Evolutionary conservation across 2,797 vertebrate species (phyloP).

Genomic region (Lithobates sylvaticus): DNA sequence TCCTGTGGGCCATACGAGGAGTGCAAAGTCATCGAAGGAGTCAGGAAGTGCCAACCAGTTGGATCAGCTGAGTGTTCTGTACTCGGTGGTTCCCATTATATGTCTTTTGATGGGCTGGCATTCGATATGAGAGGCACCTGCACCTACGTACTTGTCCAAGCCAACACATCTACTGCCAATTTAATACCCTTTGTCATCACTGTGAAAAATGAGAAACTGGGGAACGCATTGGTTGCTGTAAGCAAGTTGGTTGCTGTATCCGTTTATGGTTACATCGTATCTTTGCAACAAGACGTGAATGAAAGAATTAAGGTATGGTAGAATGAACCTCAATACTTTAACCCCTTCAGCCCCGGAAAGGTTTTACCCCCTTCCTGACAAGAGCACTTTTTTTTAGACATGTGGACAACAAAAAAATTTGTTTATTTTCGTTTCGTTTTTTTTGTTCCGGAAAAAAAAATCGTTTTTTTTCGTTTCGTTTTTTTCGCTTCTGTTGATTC

Average conservation of each 20-base stretch:
- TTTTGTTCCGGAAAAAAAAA: too few species aligned
- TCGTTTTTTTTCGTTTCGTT: too few species aligned
- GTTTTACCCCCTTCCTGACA: too few species aligned
- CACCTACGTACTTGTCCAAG: conserved; percentile 73
- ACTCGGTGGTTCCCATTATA: conserved; percentile 77
- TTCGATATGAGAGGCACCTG: conserved; percentile 79
- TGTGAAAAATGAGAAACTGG: conserved; percentile 64
- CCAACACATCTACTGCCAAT: conserved; percentile 46
- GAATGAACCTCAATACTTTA: too few species aligned
- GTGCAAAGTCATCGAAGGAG: conserved; percentile 73
- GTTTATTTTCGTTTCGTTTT: too few species aligned
- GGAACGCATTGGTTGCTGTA: conserved; percentile 62
- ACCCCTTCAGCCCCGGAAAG: too few species aligned
- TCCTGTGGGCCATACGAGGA: conserved; percentile 69
- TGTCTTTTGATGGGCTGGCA: conserved; percentile 70
- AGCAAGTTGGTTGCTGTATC: conserved; percentile 73
- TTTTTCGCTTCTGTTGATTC: too few species aligned
- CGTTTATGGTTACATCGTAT: conserved; percentile 70
- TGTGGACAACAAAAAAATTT: too few species aligned
- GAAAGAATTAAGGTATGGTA: conserved; percentile 62
- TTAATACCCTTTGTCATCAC: conserved; percentile 53
- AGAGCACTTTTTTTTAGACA: too few species aligned
- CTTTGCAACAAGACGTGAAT: conserved; percentile 66
- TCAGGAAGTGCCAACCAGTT: conserved; percentile 72
- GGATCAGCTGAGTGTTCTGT: conserved; percentile 69